Evolutionary conservation across 2,888 invertebrate genomes (phyloP), one percentile per base, ranked within the genome.

Genomic region (Napeogenes inachia): DNA sequence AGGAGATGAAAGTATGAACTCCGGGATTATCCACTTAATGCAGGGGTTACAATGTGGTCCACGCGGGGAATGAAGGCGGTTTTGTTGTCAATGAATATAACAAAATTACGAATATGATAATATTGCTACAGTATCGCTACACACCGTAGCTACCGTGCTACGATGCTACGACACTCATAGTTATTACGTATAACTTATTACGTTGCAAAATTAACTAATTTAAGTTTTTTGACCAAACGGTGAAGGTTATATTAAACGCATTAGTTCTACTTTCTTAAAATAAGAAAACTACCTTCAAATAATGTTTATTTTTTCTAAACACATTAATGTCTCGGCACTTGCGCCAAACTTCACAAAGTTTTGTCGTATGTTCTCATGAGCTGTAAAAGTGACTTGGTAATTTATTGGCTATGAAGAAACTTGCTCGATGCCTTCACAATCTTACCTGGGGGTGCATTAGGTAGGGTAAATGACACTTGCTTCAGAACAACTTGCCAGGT

Each of bases 381-480:
- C 85, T 88, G 86, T 87, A 87, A 87, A 85, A 85, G 83, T 82
- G 88, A 87, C 87, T 89, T 72, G 71, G 80, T 87, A 88, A 90
- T 91, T 89, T 91, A 90, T 89, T 79, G 86, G 77, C 80, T 75
- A 80, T 79, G 81, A 81, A 79, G 76, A 75, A 87, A 89, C 76
- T 89, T 85, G 76, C 72, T 68, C 79, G 77, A 66, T 68, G 79
- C 76, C 76, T 68, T 64, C 76, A 80, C 81, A 84, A 85, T 87
- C 84, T 85, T 74, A 84, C 84, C 84, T 82, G 80, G 56, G 57
- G 62, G 63, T 66, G 69, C 69, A 69, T 69, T 69, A 68, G 61
- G 68, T 71, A 45, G 62, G 56, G 62, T 62, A 66, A 68, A 68
- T 64, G 69, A 64, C 66, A 64, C 68, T 61, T 61, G 65, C 61